These are phyloP conservation scores for Stenotaenia linearis DNA, from an alignment of 2,888 invertebrate genomes.

Conservation along the genomic window DNA sequence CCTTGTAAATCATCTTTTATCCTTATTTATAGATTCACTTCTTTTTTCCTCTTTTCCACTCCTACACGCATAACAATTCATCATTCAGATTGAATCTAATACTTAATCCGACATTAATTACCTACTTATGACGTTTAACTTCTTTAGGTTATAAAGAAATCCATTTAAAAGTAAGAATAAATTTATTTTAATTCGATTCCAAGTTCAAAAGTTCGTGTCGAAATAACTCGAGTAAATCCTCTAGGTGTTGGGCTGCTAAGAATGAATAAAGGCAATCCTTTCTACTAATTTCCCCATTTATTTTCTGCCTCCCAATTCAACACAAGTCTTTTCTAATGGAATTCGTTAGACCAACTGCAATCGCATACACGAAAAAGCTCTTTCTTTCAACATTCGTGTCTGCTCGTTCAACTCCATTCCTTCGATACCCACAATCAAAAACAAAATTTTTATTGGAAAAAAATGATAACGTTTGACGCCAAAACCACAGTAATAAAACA, in stretches of 20 bases:
- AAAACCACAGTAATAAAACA: neutral
- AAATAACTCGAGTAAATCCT: neutral
- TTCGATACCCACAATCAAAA: neutral
- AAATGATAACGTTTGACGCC: no score
- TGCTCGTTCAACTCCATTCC: neutral
- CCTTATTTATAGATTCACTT: no score
- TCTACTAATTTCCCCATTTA: slow-evolving; percentile 7
- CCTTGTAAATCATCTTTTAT: no score
- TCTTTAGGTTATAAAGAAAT: neutral
- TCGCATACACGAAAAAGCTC: slow-evolving; percentile 15
- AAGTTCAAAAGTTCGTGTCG: neutral
- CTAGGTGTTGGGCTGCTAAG: neutral
- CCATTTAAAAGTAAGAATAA: neutral
- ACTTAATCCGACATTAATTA: slow-evolving; percentile 12
- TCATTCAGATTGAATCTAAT: neutral
- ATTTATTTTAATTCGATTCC: slow-evolving; percentile 5
- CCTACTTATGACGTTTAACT: neutral
- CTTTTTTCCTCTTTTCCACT: neutral
- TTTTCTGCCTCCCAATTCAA: slow-evolving; percentile 19
- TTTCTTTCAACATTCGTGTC: neutral
- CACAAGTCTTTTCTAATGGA: neutral
- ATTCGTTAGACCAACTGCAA: slow-evolving; percentile 5
- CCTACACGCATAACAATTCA: neutral
- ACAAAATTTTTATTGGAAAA: no score
- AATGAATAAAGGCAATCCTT: neutral